Evolutionary conservation across 2,113 vertebrate genomes (phyloP).

Genomic region (Heterotilapia buettikoferi): DNA sequence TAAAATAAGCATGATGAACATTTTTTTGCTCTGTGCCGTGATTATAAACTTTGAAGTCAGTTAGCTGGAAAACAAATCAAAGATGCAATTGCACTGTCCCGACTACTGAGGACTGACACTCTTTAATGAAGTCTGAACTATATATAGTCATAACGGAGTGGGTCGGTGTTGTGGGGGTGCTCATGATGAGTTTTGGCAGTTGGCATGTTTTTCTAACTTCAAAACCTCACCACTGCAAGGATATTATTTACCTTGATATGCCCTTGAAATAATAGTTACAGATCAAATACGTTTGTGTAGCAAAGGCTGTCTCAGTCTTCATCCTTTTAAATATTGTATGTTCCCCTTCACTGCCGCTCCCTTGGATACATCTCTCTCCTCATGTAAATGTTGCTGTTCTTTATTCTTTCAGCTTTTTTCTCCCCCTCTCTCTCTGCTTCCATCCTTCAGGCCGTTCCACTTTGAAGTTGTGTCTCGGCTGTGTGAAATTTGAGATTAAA

Average conservation of each 20-base stretch:
- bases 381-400: slow-evolving; percentile 51
- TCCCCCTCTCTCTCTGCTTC: neutral
- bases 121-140: slow-evolving; percentile 21
- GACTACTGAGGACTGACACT: slow-evolving; percentile 4
- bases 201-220: slow-evolving; percentile 40
- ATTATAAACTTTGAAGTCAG: slow-evolving; percentile 12
- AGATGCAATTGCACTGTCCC: neutral
- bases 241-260: slow-evolving; percentile 54
- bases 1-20: neutral
- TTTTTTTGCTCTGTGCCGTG: neutral
- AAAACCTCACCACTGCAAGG: slow-evolving; percentile 17
- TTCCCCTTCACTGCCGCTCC: slow-evolving; percentile 18
- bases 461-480: slow-evolving; percentile 40
- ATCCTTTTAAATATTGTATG: slow-evolving; percentile 58
- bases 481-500: slow-evolving; percentile 50
- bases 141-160: slow-evolving; percentile 8
- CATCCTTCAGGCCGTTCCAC: slow-evolving; percentile 40
- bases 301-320: slow-evolving; percentile 27
- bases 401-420: slow-evolving; percentile 24
- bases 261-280: slow-evolving; percentile 59
- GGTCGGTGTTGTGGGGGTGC: neutral
- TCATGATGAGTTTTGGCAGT: slow-evolving; percentile 19
- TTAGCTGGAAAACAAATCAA: slow-evolving; percentile 7
- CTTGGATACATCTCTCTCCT: slow-evolving; percentile 29
- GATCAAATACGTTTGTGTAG: slow-evolving; percentile 52